Evolutionary conservation across 2,888 invertebrate genomes (phyloP), one percentile per base, ranked within the genome.

Genomic region (Ennomos fuscantarius): DNA sequence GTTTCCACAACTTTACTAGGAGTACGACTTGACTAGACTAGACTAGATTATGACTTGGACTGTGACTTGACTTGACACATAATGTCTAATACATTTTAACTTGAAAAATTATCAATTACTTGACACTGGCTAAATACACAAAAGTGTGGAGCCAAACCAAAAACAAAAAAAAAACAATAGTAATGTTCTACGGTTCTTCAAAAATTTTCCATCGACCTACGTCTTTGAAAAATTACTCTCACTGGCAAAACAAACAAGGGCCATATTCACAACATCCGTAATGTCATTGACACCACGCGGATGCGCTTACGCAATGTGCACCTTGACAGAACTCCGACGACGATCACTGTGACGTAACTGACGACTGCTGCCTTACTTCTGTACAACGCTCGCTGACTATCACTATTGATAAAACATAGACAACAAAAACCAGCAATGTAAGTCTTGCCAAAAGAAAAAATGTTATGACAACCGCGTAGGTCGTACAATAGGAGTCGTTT

Each of bases 241-340:
- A 80, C 79, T 82, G 75, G 72, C 73, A 74, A 78, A 80, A 81
- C 63, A 76, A 72, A 76, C 75, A 75, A 76, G 76, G 73, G 68
- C 70, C 71, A 68, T 72, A 74, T 69, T 75, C 79, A 76, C 73
- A 78, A 77, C 76, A 84, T 82, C 82, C 82, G 83, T 84, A 79
- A 87, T 81, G 89, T 90, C 90, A 90, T 85, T 89, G 89, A 90
- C 90, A 85, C 84, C 81, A 76, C 75, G 78, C 84, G 82, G 84
- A 86, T 87, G 82, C 79, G 69, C 77, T 89, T 89, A 81, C 84
- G 84, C 81, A 90, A 91, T 70, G 48, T 73, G 78, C 88, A 90
- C 88, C 89, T 90, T 89, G 89, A 89, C 88, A 86, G 83, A 82
- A 62, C 57, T 55, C 78, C 70, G 82, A 85, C 82, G 83, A 79